Percentiles rank a stretch among this genome's conserved stretches.
Conservation (phyloP, 1,140 invertebrate genomes). For the Anthonomus grandis region DNA sequence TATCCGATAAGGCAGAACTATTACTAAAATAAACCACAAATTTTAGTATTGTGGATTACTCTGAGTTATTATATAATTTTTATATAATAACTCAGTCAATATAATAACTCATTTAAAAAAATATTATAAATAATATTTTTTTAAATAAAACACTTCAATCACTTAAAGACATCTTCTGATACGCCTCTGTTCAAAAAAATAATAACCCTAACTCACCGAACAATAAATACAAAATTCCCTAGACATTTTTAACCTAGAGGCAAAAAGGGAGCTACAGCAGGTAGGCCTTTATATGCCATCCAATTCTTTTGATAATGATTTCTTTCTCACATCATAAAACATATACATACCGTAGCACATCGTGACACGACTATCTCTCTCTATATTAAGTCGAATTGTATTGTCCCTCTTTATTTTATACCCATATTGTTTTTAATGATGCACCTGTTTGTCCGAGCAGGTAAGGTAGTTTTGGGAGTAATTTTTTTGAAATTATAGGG, state of each 20-base stretch:
- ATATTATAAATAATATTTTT: no score
- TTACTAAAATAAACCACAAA: no score
- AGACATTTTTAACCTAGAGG: conserved; percentile 39
- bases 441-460: conserved; percentile 24
- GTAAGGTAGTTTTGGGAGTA: conserved; percentile 17
- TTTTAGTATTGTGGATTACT: no score
- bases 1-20: no score
- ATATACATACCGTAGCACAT: conserved; percentile 18
- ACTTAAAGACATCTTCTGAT: no score
- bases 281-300: conserved; percentile 32
- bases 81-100: no score
- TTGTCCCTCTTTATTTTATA: not conserved
- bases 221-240: conserved; percentile 34
- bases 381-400: not conserved
- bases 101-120: no score
- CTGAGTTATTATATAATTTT: no score
- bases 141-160: no score
- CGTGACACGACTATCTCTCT: conserved; percentile 5
- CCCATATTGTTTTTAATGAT: conserved; percentile 25
- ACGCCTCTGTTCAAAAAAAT: conserved; percentile 9
- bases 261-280: conserved; percentile 23
- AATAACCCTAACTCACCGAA: conserved; percentile 21
- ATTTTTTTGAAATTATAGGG: not conserved
- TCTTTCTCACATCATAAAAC: conserved; percentile 39
- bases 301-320: conserved; percentile 37